Evolutionary conservation across 2,888 invertebrate species (phyloP).

Genomic region (Euzetes globulus): DNA sequence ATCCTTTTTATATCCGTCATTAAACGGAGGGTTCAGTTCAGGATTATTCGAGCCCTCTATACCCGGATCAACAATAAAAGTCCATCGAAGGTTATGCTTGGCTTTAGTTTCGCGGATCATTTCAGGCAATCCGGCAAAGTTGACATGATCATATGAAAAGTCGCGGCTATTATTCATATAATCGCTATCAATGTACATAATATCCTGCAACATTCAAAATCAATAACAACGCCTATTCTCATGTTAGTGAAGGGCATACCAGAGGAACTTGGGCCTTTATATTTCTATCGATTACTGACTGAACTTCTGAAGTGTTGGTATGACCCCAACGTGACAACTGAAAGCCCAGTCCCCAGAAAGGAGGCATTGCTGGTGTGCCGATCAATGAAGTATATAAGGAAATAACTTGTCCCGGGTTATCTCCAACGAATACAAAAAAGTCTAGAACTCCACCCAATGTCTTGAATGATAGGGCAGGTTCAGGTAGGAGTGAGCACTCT

Average conservation of each 20-base stretch:
- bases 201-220: conserved; percentile 39
- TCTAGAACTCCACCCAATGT: conserved; percentile 73
- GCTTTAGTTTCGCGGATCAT: conserved; percentile 52
- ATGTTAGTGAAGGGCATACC: conserved; percentile 58
- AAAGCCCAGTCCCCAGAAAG: conserved; percentile 80
- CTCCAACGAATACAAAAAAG: conserved; percentile 68
- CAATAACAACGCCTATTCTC: conserved; percentile 58
- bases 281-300: conserved; percentile 60
- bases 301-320: conserved; percentile 57
- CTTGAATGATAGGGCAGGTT: conserved; percentile 72
- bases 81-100: background rate
- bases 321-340: conserved; percentile 68
- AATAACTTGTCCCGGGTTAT: conserved; percentile 55
- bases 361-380: conserved; percentile 70
- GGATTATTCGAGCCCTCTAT: background rate
- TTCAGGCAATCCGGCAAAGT: conserved; percentile 59
- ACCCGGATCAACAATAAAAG: background rate
- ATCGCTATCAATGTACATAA: conserved; percentile 75
- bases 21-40: background rate
- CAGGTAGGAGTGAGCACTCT: conserved; percentile 59
- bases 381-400: conserved; percentile 57
- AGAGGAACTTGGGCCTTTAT: conserved; percentile 67
- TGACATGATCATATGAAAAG: conserved; percentile 65
- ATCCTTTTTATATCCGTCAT: background rate
- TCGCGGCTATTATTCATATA: conserved; percentile 72